Percentiles rank a stretch among this genome's conserved stretches.
Evolutionary conservation across 1,140 invertebrate genomes (phyloP).

Genomic region (Drosophila pseudoananassae): DNA sequence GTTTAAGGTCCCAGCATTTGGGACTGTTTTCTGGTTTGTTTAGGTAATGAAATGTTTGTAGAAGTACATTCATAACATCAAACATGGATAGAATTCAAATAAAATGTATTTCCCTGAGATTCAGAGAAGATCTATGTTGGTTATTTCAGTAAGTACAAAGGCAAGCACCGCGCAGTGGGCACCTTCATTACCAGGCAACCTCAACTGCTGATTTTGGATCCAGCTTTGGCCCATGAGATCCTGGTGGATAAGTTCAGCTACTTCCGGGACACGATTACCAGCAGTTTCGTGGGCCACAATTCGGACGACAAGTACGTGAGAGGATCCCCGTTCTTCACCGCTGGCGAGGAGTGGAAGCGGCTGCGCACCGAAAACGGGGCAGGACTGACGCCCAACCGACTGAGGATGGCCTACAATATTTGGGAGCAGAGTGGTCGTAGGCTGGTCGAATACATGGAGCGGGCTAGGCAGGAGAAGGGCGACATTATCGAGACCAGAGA

Average conservation of each 20-base stretch:
- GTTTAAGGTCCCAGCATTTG: too few relatives aligned
- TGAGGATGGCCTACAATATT: slow-evolving; percentile 60
- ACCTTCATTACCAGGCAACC: slow-evolving; percentile 84
- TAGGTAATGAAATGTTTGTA: too few relatives aligned
- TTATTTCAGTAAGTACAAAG: slow-evolving; percentile 66
- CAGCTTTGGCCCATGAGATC: slow-evolving; percentile 85
- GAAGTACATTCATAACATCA: too few relatives aligned
- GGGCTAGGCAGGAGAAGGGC: slow-evolving; percentile 10
- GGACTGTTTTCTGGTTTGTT: too few relatives aligned
- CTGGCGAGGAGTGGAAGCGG: slow-evolving; percentile 85
- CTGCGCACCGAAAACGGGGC: slow-evolving; percentile 85
- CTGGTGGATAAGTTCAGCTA: slow-evolving; percentile 85
- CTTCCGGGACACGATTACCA: slow-evolving; percentile 80
- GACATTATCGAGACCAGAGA: slow-evolving; percentile 62
- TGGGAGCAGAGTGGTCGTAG: slow-evolving; percentile 57
- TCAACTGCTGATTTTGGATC: slow-evolving; percentile 84
- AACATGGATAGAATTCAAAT: too few relatives aligned
- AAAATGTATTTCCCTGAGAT: too few relatives aligned
- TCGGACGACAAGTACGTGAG: slow-evolving; percentile 81
- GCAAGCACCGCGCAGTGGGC: slow-evolving; percentile 73
- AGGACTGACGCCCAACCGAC: slow-evolving; percentile 84
- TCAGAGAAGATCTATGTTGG: too few relatives aligned
- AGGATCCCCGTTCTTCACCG: slow-evolving; percentile 84
- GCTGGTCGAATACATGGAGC: slow-evolving; percentile 46
- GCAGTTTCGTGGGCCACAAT: slow-evolving; percentile 51